Evolutionary conservation across 2,797 vertebrate genomes (phyloP).

Genomic region (Buphagus erythrorhynchus): DNA sequence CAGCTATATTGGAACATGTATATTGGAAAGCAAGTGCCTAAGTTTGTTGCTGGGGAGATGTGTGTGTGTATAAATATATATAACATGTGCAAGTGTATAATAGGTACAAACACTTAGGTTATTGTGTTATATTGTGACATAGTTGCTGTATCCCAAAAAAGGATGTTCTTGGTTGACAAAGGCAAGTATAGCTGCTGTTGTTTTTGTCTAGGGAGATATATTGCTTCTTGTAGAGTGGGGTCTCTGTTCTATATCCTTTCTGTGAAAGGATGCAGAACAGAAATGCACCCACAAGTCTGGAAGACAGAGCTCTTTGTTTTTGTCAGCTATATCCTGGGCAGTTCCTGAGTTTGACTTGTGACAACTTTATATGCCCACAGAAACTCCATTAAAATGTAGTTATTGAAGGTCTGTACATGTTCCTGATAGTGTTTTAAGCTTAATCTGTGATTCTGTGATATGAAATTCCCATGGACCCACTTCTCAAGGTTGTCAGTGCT

Average conservation of each 20-base stretch:
- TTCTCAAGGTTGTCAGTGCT: not conserved
- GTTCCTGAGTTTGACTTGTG: not conserved
- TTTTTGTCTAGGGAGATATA: not conserved
- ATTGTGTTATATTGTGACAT: not conserved
- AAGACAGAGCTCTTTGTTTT: not conserved
- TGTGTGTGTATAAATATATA: not conserved
- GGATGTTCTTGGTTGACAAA: not conserved
- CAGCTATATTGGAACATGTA: not conserved
- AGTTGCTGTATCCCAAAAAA: not conserved
- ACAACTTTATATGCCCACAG: not conserved
- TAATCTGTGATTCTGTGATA: not conserved
- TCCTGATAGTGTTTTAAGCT: not conserved
- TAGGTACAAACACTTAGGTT: not conserved
- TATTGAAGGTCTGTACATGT: not conserved
- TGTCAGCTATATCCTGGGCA: not conserved
- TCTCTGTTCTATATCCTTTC: not conserved
- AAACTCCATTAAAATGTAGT: not conserved
- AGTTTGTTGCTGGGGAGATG: not conserved
- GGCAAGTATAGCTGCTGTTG: not conserved
- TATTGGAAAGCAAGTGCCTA: not conserved
- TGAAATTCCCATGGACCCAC: not conserved
- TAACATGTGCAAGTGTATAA: not conserved
- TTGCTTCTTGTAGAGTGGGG: not conserved
- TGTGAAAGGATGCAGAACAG: not conserved
- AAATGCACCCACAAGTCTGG: not conserved